A percentile compares a stretch with the other conserved stretches of the same genome.
Conservation (phyloP, 1,140 invertebrate species). For the Calosoma granatense region DNA sequence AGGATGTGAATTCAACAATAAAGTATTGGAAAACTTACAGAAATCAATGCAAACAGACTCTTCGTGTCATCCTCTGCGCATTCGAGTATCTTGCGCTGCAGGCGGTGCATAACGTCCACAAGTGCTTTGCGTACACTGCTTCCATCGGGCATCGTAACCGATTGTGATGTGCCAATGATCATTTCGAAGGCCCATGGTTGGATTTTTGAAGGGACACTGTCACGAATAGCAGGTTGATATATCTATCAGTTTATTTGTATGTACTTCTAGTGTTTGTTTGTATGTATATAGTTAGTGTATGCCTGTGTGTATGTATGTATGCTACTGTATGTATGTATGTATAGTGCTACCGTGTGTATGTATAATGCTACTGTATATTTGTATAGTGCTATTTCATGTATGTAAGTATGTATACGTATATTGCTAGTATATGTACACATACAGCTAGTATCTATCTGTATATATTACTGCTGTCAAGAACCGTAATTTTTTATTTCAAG, state of each 20-base stretch:
- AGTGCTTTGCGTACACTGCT: slow-evolving; percentile 49
- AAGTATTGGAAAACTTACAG: slow-evolving; percentile 23
- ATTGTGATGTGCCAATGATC: slow-evolving; percentile 31
- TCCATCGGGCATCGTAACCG: slow-evolving; percentile 49
- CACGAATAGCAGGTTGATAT: slow-evolving; percentile 2
- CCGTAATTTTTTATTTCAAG: no score
- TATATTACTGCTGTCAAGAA: no score
- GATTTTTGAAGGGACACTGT: slow-evolving; percentile 29
- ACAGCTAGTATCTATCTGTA: no score
- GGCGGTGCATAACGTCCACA: slow-evolving; percentile 38
- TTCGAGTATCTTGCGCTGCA: slow-evolving; percentile 49
- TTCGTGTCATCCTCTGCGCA: slow-evolving; percentile 65
- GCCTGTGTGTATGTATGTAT: no score
- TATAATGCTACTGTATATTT: no score
- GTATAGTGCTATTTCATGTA: no score
- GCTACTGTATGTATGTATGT: no score
- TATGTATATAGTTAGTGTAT: neutral
- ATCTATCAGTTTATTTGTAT: neutral
- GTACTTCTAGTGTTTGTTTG: neutral
- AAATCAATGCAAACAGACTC: slow-evolving; percentile 49
- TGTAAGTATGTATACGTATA: no score
- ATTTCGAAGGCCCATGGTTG: slow-evolving; percentile 33
- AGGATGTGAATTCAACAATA: no score
- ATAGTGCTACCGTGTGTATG: no score
- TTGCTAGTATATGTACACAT: no score